These are phyloP conservation scores for Xylophagus ater DNA, from an alignment of 2,888 invertebrate genomes.

Conservation along the genomic window DNA sequence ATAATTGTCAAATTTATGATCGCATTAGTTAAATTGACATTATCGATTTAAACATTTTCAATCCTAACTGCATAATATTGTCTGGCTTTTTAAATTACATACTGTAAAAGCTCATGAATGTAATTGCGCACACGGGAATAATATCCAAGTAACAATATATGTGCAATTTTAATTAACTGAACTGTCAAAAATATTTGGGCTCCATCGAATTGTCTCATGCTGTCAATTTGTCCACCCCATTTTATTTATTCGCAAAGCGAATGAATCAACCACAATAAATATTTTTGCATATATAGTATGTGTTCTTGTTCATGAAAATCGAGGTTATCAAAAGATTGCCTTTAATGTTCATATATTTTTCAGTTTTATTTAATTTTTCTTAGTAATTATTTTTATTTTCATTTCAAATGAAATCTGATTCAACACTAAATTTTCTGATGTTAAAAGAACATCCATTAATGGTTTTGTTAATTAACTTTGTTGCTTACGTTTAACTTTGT, in stretches of 20 bases:
- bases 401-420: no score
- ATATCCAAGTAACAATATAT: no score
- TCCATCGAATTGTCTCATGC: conserved; percentile 17
- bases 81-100: no score
- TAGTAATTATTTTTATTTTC: no score
- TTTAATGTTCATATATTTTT: no score
- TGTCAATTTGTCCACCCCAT: conserved; percentile 10
- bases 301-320: not conserved
- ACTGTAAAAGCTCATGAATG: no score
- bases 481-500: conserved; percentile 15
- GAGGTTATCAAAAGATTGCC: no score
- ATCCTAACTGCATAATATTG: no score
- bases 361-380: no score
- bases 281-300: not conserved
- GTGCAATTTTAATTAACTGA: conserved; percentile 23
- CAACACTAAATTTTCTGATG: no score
- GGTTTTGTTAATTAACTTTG: conserved; percentile 37
- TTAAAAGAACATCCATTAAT: conserved; percentile 23
- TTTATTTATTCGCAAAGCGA: not conserved
- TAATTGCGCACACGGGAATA: no score
- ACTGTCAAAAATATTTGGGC: conserved; percentile 17
- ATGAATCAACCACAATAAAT: not conserved
- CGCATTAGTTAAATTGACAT: conserved; percentile 10
- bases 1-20: conserved; percentile 12
- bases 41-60: conserved; percentile 10